Evolutionary conservation across 2,797 vertebrate species (phyloP).

Genomic region (Leuciscus waleckii): DNA sequence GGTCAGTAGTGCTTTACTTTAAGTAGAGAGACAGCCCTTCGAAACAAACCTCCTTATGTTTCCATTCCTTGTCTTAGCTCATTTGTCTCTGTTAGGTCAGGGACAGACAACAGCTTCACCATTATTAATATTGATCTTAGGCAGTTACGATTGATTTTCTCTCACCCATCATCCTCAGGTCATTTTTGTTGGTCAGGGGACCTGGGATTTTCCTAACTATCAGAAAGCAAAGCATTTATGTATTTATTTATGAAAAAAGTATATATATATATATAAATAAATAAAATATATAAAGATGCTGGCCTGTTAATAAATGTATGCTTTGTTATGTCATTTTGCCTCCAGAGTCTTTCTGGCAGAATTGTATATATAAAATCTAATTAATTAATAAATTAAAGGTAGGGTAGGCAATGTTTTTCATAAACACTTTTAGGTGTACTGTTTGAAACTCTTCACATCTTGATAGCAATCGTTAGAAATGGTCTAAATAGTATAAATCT

Average conservation of each 20-base stretch:
- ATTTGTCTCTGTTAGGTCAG: slow-evolving; percentile 65
- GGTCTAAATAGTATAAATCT: too few relatives aligned
- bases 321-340: too few relatives aligned
- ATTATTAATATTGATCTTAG: slow-evolving; percentile 73
- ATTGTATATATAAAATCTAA: too few relatives aligned
- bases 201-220: slow-evolving; percentile 12
- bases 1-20: neutral
- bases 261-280: too few relatives aligned
- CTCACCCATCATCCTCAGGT: slow-evolving; percentile 50
- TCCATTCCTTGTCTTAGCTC: slow-evolving; percentile 44
- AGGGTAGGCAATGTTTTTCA: too few relatives aligned
- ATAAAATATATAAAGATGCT: too few relatives aligned
- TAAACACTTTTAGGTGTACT: too few relatives aligned
- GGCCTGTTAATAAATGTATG: too few relatives aligned
- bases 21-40: neutral
- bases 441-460: too few relatives aligned
- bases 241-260: neutral
- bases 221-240: neutral
- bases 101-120: slow-evolving; percentile 64
- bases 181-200: slow-evolving; percentile 64
- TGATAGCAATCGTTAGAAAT: too few relatives aligned
- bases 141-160: slow-evolving; percentile 68
- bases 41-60: slow-evolving; percentile 11
- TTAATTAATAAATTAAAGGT: too few relatives aligned
- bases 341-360: too few relatives aligned